A percentile compares a stretch with the other conserved stretches of the same genome.
Evolutionary conservation across 2,113 vertebrate genomes (phyloP).

Genomic region (Leptobrachium leishanense): DNA sequence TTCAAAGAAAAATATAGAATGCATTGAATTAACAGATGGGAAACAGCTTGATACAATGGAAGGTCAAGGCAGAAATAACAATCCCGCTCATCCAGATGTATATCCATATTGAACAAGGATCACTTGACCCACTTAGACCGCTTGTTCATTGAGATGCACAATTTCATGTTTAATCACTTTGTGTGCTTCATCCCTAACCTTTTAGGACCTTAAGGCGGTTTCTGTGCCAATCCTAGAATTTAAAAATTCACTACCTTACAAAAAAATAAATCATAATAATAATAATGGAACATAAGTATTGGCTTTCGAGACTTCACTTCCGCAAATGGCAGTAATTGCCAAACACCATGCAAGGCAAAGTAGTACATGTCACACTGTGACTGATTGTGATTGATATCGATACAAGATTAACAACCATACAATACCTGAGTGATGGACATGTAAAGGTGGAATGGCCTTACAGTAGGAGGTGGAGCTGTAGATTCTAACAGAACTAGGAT

Average conservation of each 20-base stretch:
- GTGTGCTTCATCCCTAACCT: background rate
- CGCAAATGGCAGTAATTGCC: too few species aligned
- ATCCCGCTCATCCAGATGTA: conserved; percentile 27
- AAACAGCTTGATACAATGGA: conserved; percentile 42
- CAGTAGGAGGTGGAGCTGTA: too few species aligned
- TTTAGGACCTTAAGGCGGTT: background rate
- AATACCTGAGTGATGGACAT: too few species aligned
- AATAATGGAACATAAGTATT: too few species aligned
- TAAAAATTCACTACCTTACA: conserved; percentile 1
- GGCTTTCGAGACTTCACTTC: too few species aligned
- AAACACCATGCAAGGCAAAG: too few species aligned
- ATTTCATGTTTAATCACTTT: background rate
- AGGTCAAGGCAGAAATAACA: conserved; percentile 37
- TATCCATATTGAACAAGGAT: conserved; percentile 18
- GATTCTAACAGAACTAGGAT: too few species aligned
- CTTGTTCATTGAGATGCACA: background rate
- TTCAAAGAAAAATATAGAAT: conserved; percentile 41
- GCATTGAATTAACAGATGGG: conserved; percentile 40
- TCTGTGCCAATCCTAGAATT: background rate
- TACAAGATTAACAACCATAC: too few species aligned
- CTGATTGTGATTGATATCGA: too few species aligned
- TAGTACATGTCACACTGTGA: too few species aligned
- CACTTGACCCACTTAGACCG: conserved; percentile 33
- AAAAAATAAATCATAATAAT: background rate
- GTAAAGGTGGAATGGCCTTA: too few species aligned